Base-by-base conservation (phyloP, 2,797 vertebrate genomes). In the Eulemur mongoz region DNA sequence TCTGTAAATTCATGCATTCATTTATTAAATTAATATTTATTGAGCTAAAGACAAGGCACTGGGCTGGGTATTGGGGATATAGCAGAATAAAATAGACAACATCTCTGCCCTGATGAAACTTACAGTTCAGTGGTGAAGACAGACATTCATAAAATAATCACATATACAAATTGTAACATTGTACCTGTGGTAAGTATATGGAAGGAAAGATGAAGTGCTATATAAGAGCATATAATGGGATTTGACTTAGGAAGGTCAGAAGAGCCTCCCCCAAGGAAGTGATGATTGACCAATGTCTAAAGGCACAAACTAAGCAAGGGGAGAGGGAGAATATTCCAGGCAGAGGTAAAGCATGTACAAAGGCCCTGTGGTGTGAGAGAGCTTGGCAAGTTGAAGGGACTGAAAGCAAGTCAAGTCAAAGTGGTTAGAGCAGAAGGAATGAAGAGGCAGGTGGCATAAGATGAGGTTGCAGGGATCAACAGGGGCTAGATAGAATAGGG, bases 1-100 rank as follows among this genome's bases (percentile, higher is more conserved):
- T 88, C 25, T 84, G 59, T 63, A 81, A 81, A 88, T 91, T 63
- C 7, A 50, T 75, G 25, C 43, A 70, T 84, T 83, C 43, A 48
- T 91, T 90, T 88, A 84, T 78, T 84, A 72, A 84, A 78, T 91
- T 89, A 81, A n/a, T 69, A 88, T 57, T 89, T 89, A 50, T 73
- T 93, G 35, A 81, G 17, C 27, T 89, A 88, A 94, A 22, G 4
- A 43, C 18, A 91, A 94, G 18, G 3, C 50, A 88, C 15, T 84
- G 8, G 35, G 69, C 3, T 84, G 27, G 7, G 8, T 90, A 23
- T 81, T 95, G 43, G n/a, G 32, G 75, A 63, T 40, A 63, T 11
- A 54, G 38, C 69, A 80, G 17, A 48, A 23, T 87, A 63, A 84
- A 92, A 83, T 27, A 63, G 67, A 38, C 8, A 69, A 38, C 27